A percentile compares a stretch with the other conserved stretches of the same genome.
phyloP scores from a whole-genome alignment of 2,888 invertebrate species.

The Athalia circularis region DNA sequence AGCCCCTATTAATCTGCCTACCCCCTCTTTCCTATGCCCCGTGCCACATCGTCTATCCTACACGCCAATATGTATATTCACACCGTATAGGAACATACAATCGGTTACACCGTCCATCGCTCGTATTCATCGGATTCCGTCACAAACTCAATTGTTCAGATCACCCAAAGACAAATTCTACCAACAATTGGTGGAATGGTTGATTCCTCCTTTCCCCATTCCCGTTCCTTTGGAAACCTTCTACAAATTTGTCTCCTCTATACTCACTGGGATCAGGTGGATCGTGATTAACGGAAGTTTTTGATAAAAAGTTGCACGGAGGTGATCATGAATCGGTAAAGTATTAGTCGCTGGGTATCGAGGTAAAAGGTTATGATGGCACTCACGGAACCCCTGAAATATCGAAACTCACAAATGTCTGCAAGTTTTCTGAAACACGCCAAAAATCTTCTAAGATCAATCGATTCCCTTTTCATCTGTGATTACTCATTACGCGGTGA shows the following conservation, averaged over 20 bases:
- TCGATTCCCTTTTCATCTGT: background rate
- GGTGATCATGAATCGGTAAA: constrained; percentile 36
- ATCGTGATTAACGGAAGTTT: constrained; percentile 29
- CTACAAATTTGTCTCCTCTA: constrained; percentile 23
- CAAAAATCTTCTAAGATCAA: constrained; percentile 26
- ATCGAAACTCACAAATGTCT: constrained; percentile 12
- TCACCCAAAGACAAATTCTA: too few species aligned
- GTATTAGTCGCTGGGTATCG: constrained; percentile 3
- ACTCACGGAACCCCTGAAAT: constrained; percentile 7
- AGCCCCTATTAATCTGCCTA: constrained; percentile 53
- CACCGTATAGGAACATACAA: background rate
- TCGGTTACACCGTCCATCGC: background rate
- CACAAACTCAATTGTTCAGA: background rate
- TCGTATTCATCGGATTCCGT: constrained; percentile 22
- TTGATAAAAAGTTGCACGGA: constrained; percentile 29
- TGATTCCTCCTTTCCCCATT: background rate
- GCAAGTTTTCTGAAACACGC: constrained; percentile 24
- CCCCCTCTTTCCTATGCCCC: constrained; percentile 7
- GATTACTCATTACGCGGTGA: too few species aligned
- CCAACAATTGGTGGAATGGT: background rate
- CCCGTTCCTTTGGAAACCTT: constrained; percentile 3
- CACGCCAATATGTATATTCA: constrained; percentile 31
- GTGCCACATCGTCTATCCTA: background rate
- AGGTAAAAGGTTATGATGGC: too few species aligned
- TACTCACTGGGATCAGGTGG: constrained; percentile 6